phyloP scores from a whole-genome alignment of 2,888 invertebrate genomes.

The Lepas anatifera region DNA sequence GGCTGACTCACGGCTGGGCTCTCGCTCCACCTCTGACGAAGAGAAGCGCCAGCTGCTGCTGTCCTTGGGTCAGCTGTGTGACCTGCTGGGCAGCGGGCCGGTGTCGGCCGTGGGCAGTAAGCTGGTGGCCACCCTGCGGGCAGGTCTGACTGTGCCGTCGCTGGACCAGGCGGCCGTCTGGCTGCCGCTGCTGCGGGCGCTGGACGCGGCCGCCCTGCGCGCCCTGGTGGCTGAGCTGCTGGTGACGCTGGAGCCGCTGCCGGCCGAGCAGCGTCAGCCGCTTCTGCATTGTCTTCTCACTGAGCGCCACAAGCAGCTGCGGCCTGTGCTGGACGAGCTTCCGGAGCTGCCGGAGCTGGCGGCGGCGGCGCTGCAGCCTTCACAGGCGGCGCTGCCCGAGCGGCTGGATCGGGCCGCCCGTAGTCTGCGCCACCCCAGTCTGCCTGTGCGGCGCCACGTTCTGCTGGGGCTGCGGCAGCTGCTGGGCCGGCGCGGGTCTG shows the following conservation, averaged over 20 bases:
- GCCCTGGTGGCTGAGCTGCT: neutral
- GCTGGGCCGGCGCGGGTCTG: neutral
- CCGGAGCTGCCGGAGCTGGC: slow-evolving; percentile 13
- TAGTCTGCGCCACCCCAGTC: neutral
- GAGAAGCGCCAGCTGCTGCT: neutral
- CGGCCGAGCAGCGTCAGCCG: neutral
- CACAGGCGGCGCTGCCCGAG: neutral
- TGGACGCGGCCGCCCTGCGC: neutral
- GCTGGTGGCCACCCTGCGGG: slow-evolving; percentile 15
- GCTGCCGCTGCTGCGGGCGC: neutral
- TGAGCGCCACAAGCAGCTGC: neutral
- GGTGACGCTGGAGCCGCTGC: slow-evolving; percentile 5
- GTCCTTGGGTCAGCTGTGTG: neutral
- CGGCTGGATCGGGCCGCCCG: neutral
- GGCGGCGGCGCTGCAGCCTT: neutral
- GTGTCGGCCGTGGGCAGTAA: neutral
- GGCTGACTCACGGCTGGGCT: neutral
- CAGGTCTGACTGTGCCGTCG: neutral
- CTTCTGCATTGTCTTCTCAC: neutral
- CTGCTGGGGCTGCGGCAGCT: neutral
- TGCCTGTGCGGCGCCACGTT: slow-evolving; percentile 5
- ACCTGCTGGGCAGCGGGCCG: neutral
- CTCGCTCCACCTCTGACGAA: neutral
- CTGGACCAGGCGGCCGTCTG: neutral
- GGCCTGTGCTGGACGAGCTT: neutral